phyloP scores from a whole-genome alignment of 2,888 invertebrate genomes.

The Charanyca ferruginea region DNA sequence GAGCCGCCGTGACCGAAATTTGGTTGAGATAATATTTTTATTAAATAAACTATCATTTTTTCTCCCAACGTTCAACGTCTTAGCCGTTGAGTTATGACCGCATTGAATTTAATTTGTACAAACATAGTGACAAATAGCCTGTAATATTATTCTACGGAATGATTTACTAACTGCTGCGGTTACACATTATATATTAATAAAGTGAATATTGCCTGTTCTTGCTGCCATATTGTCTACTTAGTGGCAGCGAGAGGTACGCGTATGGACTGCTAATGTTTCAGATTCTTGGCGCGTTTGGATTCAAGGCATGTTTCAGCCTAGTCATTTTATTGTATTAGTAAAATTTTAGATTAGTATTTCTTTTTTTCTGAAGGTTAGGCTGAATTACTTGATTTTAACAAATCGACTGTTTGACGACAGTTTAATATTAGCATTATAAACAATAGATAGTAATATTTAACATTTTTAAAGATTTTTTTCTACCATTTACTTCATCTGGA shows the following conservation, averaged over 20 bases:
- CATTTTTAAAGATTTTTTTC: too few relatives aligned
- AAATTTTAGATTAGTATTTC: not conserved
- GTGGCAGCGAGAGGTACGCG: not conserved
- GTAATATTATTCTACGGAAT: constrained; percentile 26
- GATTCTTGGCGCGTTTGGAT: not conserved
- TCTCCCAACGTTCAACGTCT: not conserved
- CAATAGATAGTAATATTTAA: too few relatives aligned
- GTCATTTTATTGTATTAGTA: constrained; percentile 5
- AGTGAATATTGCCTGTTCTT: constrained; percentile 19
- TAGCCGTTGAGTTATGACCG: constrained; percentile 20
- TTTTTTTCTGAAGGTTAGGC: not conserved
- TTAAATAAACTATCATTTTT: not conserved
- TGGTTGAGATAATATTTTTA: too few relatives aligned
- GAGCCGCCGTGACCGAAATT: too few relatives aligned
- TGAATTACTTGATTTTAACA: not conserved
- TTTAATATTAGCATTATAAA: too few relatives aligned
- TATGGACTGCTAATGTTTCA: constrained; percentile 1
- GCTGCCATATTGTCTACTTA: constrained; percentile 37
- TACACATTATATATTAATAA: constrained; percentile 15
- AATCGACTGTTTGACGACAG: too few relatives aligned
- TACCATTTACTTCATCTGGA: too few relatives aligned
- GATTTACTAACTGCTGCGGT: constrained; percentile 30
- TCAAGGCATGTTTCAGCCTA: not conserved
- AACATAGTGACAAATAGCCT: constrained; percentile 22
- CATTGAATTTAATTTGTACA: constrained; percentile 43